Evolutionary conservation across 1,140 invertebrate genomes (phyloP), one percentile per base, ranked within the genome.

Genomic region (Formica selysi): DNA sequence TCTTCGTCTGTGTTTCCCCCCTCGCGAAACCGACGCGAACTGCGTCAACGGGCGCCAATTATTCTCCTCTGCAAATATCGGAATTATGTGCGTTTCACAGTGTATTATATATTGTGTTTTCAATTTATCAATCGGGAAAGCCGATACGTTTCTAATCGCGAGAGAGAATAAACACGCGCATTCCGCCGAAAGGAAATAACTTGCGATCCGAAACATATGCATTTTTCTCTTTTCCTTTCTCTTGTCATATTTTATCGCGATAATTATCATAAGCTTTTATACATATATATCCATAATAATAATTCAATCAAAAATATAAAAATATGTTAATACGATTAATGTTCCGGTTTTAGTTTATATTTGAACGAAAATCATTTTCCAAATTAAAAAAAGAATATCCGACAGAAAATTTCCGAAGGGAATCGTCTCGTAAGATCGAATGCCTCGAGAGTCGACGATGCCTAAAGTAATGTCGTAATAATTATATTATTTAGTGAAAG

Each of bases 21-120:
- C 22, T 54, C 19, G 51, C 16, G 41, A 70, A 67, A 65, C 57
- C 19, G 44, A 59, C 13, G 78, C 71, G 29, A 83, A 85, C 32
- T 87, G 83, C 87, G 86, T 90, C 87, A 87, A 83, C 68, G 64
- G 65, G 70, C 73, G 85, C 86, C 87, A 90, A 91, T 91, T 91
- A 91, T 90, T 91, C 86, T 79, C 68, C 61, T 87, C 62, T 87
- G 87, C 86, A 87, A 22, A 22, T 62, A 41, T 26, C 64, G 74
- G 32, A 85, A 78, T 85, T 79, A 85, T 48, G 38, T n/a, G 48
- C 71, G 81, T 85, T 81, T 81, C 67, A 57, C 70, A 81, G 71
- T 65, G 67, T 71, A 44, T 36, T 38, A 26, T 54, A 38, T 73
- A 67, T 81, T 44, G 51, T 81, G 41, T 81, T 81, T 81, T 73